These are phyloP conservation scores for Rhinoderma darwinii DNA, from an alignment of 2,113 vertebrate genomes.

Conservation along the genomic window DNA sequence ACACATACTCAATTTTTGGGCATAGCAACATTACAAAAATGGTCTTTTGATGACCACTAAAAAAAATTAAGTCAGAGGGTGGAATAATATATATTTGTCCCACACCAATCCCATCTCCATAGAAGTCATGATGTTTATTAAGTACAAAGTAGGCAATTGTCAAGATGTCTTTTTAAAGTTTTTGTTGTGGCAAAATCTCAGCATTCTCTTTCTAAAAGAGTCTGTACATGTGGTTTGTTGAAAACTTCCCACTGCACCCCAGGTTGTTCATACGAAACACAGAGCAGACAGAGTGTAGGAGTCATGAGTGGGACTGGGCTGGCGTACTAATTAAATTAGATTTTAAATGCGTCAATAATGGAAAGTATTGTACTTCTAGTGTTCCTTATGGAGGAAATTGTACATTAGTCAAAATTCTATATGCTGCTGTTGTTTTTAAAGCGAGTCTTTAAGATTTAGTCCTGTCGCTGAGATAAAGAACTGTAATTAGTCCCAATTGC, in stretches of 20 bases:
- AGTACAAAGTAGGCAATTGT: neutral
- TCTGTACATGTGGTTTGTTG: slow-evolving; percentile 2
- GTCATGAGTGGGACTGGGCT: slow-evolving; percentile 30
- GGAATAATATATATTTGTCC: neutral
- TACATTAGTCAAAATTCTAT: neutral
- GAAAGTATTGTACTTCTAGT: neutral
- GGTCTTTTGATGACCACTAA: neutral
- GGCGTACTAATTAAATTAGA: slow-evolving; percentile 17
- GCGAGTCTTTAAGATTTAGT: neutral
- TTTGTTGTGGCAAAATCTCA: neutral
- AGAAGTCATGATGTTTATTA: neutral
- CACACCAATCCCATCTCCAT: neutral
- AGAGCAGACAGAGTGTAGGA: slow-evolving; percentile 40
- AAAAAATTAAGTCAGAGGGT: too few relatives aligned
- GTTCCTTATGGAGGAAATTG: neutral
- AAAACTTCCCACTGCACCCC: slow-evolving; percentile 13
- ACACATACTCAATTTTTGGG: neutral
- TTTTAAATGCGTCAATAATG: neutral
- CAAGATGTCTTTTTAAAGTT: neutral
- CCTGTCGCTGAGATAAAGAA: neutral
- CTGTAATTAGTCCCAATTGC: neutral
- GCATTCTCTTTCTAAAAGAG: neutral
- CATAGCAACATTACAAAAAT: neutral
- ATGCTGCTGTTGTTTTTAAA: neutral
- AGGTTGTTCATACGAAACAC: neutral